These are phyloP conservation scores for Lithobates sylvaticus DNA, from an alignment of 2,797 vertebrate genomes.

Conservation along the genomic window DNA sequence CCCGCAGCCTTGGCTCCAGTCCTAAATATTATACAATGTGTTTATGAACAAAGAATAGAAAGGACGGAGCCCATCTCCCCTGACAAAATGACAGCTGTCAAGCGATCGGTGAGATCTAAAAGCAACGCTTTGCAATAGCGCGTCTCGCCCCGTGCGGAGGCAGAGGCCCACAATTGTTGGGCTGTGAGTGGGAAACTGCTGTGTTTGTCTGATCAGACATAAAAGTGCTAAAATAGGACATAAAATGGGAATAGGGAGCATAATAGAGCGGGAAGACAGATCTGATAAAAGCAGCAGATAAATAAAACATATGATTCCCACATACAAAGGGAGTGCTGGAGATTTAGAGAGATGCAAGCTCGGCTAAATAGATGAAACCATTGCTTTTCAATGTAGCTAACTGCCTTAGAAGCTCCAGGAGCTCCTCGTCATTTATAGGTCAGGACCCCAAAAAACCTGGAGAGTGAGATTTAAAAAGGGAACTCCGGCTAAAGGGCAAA, in stretches of 20 bases:
- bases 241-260: not conserved
- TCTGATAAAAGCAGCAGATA: not conserved
- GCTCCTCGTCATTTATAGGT: not conserved
- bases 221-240: conserved; percentile 3
- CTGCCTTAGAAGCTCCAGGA: not conserved
- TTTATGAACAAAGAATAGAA: not conserved
- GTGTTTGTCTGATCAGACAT: not conserved
- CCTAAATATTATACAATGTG: not conserved
- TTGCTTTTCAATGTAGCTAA: not conserved
- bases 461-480: not conserved
- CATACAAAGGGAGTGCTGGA: conserved; percentile 28
- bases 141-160: too few relatives aligned
- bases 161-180: not conserved
- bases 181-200: not conserved
- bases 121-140: not conserved
- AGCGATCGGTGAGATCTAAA: not conserved
- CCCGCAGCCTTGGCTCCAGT: not conserved
- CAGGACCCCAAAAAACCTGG: too few relatives aligned
- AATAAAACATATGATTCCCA: conserved; percentile 2
- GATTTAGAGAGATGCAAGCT: not conserved
- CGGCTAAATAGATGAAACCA: not conserved
- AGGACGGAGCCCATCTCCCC: not conserved
- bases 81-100: conserved; percentile 27
- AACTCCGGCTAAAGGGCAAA: not conserved
- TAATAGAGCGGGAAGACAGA: not conserved